phyloP scores from a whole-genome alignment of 1,140 invertebrate species.

The Epicauta chinensis region DNA sequence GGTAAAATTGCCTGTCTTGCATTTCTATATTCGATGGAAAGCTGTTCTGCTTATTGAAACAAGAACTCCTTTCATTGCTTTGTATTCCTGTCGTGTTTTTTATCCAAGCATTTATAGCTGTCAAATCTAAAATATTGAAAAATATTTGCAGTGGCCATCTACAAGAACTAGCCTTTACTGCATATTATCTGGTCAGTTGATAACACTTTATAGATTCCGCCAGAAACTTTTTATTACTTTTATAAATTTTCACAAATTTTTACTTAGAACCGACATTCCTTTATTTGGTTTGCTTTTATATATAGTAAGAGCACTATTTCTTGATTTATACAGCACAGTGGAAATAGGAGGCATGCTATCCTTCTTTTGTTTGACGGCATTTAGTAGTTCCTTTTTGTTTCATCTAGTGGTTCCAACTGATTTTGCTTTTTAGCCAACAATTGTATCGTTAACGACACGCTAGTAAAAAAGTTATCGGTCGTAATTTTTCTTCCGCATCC shows the following conservation, averaged over 20 bases:
- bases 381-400: conserved; percentile 22
- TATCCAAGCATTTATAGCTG: conserved; percentile 8
- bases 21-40: background rate
- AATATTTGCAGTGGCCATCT: background rate
- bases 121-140: conserved; percentile 29
- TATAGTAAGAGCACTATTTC: conserved; percentile 14
- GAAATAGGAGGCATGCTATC: conserved; percentile 25
- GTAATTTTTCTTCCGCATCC: too few species aligned
- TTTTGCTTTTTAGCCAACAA: conserved; percentile 38
- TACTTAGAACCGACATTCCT: too few species aligned
- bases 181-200: too few species aligned
- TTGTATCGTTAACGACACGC: conserved; percentile 36
- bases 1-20: too few species aligned
- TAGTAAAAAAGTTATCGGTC: conserved; percentile 6
- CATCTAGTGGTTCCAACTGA: conserved; percentile 27
- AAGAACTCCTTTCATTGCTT: background rate
- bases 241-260: too few species aligned
- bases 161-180: too few species aligned
- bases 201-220: conserved; percentile 12
- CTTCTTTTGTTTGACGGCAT: conserved; percentile 19
- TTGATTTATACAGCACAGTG: conserved; percentile 24
- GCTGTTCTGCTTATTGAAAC: background rate
- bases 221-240: too few species aligned
- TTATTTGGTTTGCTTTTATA: background rate
- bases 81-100: background rate